Conservation (phyloP, 2,888 invertebrate genomes). For the Philereme vetulata region DNA sequence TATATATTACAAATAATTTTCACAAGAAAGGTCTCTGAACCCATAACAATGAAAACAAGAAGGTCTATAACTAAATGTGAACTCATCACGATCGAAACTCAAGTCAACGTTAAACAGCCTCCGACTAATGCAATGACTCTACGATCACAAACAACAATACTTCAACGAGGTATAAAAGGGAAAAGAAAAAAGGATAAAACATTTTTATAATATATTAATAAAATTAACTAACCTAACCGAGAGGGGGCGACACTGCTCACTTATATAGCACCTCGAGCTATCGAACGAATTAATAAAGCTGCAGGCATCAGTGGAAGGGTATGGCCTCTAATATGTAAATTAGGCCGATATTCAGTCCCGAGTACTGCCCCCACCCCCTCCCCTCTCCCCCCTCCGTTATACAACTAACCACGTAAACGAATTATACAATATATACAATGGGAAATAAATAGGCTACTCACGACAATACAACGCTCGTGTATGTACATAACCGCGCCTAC, state of each 20-base stretch:
- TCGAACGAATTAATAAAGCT: conserved; percentile 6
- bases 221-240: conserved; percentile 60
- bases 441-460: conserved; percentile 76
- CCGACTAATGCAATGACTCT: conserved; percentile 56
- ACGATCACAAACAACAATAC: conserved; percentile 64
- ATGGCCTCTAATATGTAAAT: conserved; percentile 39
- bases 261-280: conserved; percentile 33
- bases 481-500: conserved; percentile 67
- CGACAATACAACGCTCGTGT: conserved; percentile 70
- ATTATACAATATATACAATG: conserved; percentile 82
- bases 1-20: conserved; percentile 83
- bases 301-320: conserved; percentile 38
- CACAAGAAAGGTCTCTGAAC: conserved; percentile 73
- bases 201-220: conserved; percentile 71
- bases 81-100: conserved; percentile 48
- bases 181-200: conserved; percentile 62
- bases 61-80: conserved; percentile 60
- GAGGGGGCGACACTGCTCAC: conserved; percentile 48
- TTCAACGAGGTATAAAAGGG: conserved; percentile 73
- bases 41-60: conserved; percentile 80
- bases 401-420: conserved; percentile 42
- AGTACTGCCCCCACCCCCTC: conserved; percentile 31
- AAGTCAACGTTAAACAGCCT: conserved; percentile 60
- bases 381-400: conserved; percentile 44
- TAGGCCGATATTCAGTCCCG: conserved; percentile 54